These are phyloP conservation scores for Liposcelis brunnea DNA, from an alignment of 2,888 invertebrate species.

Conservation along the genomic window DNA sequence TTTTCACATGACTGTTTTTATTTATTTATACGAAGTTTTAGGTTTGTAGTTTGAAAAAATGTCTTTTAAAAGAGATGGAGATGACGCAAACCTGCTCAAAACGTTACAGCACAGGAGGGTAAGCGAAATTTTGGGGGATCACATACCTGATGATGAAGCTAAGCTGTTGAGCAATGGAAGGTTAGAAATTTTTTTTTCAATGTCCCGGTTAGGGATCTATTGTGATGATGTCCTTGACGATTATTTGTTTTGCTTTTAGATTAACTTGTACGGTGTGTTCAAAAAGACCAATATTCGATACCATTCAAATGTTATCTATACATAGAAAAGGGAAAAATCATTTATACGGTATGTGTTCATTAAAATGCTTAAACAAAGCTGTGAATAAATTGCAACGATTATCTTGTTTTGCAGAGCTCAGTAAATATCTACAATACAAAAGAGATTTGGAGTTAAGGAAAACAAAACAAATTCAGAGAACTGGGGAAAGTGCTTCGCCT, in stretches of 20 bases:
- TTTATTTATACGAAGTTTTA: no score
- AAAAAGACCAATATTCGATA: conserved; percentile 19
- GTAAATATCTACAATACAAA: conserved; percentile 18
- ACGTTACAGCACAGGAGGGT: conserved; percentile 17
- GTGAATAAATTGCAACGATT: no score
- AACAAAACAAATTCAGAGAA: no score
- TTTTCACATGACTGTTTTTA: no score
- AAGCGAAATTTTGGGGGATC: conserved; percentile 16
- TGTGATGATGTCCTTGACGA: no score
- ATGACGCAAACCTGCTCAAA: conserved; percentile 15
- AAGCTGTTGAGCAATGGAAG: conserved; percentile 18
- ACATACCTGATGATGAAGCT: conserved; percentile 19
- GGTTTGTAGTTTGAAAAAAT: conserved; percentile 6
- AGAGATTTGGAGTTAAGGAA: conserved; percentile 15
- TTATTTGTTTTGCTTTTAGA: conserved; percentile 14
- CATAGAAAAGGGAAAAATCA: conserved; percentile 20
- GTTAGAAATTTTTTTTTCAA: conserved; percentile 12
- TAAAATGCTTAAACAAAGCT: no score
- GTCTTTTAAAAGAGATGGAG: conserved; percentile 15
- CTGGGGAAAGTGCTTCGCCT: no score
- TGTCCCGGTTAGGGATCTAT: no score
- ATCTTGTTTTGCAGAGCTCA: conserved; percentile 17
- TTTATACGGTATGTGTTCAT: conserved; percentile 14
- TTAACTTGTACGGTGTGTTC: conserved; percentile 18
- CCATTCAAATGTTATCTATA: conserved; percentile 16